Base-by-base conservation (phyloP, 2,888 invertebrate genomes). In the Aleiodes leptofemur region DNA sequence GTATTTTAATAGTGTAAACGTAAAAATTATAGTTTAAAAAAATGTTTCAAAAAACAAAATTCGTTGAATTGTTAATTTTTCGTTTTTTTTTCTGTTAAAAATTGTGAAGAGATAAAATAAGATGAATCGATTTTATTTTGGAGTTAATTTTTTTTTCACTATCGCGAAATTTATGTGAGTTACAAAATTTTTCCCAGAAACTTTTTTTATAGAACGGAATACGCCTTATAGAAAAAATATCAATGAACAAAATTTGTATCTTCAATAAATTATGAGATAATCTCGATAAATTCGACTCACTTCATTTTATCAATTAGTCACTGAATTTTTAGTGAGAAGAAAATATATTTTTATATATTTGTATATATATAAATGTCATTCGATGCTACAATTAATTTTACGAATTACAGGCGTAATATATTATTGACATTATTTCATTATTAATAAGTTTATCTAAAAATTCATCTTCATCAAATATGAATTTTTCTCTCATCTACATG, bases 401-500 rank as follows among this genome's bases (percentile, higher is more conserved):
- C 61, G 61, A 61, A 38, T 61, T 61, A 64, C 43, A 64, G 14
- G 16, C 64, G 43, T 43, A 64, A 64, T 64, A 64, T 64, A 64
- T 64, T 64, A 64, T 64, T 64, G 64, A 64, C 64, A 64, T 64
- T 64, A 48, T 64, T 64, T 43, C 43, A 43, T 43, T 43, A 43
- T 43, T 43, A 43, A 64, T 64, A 43, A 48, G 16, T 64, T 43
- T 1, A 4, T 11, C 23, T 16, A 48, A 64, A 43, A 48, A 23
- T 43, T 64, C 64, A 64, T 23, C 64, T 43, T 48, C 79, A 78
- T 81, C 61, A 38, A 38, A 4, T 64, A 7, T 43, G 8, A 64
- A 43, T 61, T 38, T 61, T 43, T 43, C 3, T 43, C 43, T 43
- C 79, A 80, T 79, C 76, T 81, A 77, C 77, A 74, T 72, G 76